Evolutionary conservation across 2,113 vertebrate genomes (phyloP), one percentile per base, ranked within the genome.

Genomic region (Engystomops pustulosus): DNA sequence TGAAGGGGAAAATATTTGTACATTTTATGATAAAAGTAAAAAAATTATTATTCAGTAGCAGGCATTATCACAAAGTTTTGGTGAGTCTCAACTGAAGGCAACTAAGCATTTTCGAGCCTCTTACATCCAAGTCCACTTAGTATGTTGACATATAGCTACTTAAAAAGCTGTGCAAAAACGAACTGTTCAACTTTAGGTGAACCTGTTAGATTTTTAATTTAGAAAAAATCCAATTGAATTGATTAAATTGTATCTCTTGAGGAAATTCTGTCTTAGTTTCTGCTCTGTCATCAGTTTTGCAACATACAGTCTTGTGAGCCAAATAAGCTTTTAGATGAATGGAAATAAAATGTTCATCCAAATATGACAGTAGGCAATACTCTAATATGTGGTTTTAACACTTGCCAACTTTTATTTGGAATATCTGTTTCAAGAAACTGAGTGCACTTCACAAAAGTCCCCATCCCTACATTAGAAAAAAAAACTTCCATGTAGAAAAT

Each of bases 321-420:
- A 65, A 65, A 65, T 65, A 65, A 65, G 60, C 30, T 65, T 34
- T 65, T 34, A 65, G 60, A 65, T 65, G 60, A 32, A 32, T 65
- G 14, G 15, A 65, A 65, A 65, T 32, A 65, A 65, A 65, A 65
- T 34, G 58, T 65, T 65, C 30, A 65, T 65, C 60, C 60, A 65
- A 65, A 65, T 65, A 65, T 65, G 60, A 32, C 18, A 32, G 60
- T 65, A 34, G 60, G 60, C 14, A 65, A 65, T 65, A 32, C 60
- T 34, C 6, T 65, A 14, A 65, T 65, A 27, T 17, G 4, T 65
- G 60, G 60, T 65, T 65, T 65, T 34, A 65, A 32, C 14, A 6
- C 25, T 65, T 65, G 27, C 60, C 60, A 65, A 9, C 30, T 34
- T 34, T 65, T 15, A 65, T 32, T 65, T 65, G 34, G 60, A 34